Evolutionary conservation across 2,888 invertebrate species (phyloP).

Genomic region (Oxyteleia sp.): DNA sequence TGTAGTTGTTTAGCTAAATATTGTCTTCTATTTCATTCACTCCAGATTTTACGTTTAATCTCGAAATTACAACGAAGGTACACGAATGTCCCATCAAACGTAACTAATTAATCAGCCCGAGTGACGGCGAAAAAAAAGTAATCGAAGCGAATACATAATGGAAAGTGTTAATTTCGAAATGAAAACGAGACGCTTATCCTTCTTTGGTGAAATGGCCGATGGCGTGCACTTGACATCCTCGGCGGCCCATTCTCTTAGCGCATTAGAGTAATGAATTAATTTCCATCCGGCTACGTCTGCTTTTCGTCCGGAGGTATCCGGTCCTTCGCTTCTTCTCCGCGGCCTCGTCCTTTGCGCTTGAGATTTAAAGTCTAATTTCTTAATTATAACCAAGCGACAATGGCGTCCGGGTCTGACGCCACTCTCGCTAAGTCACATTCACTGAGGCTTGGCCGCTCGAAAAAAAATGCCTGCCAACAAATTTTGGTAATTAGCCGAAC

Average conservation of each 20-base stretch:
- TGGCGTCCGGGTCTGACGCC: slow-evolving; percentile 77
- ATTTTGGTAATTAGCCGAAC: slow-evolving; percentile 75
- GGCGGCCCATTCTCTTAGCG: slow-evolving; percentile 84
- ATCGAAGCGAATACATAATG: slow-evolving; percentile 77
- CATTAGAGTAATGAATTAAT: slow-evolving; percentile 88
- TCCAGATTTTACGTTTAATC: slow-evolving; percentile 7
- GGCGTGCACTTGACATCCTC: slow-evolving; percentile 83
- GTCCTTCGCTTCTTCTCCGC: slow-evolving; percentile 60
- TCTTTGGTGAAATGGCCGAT: slow-evolving; percentile 81
- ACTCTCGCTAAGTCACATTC: slow-evolving; percentile 63
- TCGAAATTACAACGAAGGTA: slow-evolving; percentile 16
- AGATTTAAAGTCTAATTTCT: slow-evolving; percentile 86
- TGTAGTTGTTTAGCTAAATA: too few species aligned
- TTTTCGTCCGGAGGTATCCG: slow-evolving; percentile 71
- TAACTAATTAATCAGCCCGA: slow-evolving; percentile 37
- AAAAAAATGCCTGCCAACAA: slow-evolving; percentile 61
- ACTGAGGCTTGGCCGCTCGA: slow-evolving; percentile 31
- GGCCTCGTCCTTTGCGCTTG: slow-evolving; percentile 71
- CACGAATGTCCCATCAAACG: slow-evolving; percentile 1
- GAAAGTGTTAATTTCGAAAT: slow-evolving; percentile 87
- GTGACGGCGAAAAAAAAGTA: slow-evolving; percentile 21
- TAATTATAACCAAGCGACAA: slow-evolving; percentile 85
- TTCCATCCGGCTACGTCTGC: slow-evolving; percentile 83
- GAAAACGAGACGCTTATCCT: slow-evolving; percentile 87
- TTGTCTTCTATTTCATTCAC: neutral